Conservation (phyloP, 2,888 invertebrate species). For the Agapostemon virescens region DNA sequence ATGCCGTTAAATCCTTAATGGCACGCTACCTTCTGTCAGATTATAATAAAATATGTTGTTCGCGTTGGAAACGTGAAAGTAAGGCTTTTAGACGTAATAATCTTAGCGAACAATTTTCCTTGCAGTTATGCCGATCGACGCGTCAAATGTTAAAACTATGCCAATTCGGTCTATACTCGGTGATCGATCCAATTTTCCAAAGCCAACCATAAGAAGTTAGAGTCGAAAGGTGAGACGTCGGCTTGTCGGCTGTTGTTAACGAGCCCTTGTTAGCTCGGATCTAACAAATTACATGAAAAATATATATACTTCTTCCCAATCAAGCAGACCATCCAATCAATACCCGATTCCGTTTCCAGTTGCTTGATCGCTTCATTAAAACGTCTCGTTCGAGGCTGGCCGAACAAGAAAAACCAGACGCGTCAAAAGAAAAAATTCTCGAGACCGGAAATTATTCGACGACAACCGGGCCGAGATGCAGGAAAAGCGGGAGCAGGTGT, state of each 20-base stretch:
- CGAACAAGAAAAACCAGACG: slow-evolving; percentile 1
- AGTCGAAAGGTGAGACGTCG: neutral
- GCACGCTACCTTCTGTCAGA: no score
- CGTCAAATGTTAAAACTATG: neutral
- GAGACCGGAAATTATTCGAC: slow-evolving; percentile 22
- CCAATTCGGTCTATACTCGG: neutral
- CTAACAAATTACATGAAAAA: neutral
- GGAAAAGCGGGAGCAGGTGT: slow-evolving; percentile 47
- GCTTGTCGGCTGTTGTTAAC: neutral
- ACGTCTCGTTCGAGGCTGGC: neutral
- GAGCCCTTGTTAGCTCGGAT: neutral
- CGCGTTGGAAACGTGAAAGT: no score
- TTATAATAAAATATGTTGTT: no score
- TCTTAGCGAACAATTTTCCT: no score
- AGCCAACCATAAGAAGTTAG: neutral
- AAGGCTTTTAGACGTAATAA: no score
- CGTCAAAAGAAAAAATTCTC: neutral
- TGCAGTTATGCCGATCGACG: no score
- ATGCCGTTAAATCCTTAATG: no score
- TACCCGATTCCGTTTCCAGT: neutral
- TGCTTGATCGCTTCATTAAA: slow-evolving; percentile 2
- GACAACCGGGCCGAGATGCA: neutral
- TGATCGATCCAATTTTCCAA: neutral
- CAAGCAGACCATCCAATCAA: neutral
- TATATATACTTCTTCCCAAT: neutral